Base-by-base conservation (phyloP, 2,797 vertebrate genomes). In the Malurus leucopterus region DNA sequence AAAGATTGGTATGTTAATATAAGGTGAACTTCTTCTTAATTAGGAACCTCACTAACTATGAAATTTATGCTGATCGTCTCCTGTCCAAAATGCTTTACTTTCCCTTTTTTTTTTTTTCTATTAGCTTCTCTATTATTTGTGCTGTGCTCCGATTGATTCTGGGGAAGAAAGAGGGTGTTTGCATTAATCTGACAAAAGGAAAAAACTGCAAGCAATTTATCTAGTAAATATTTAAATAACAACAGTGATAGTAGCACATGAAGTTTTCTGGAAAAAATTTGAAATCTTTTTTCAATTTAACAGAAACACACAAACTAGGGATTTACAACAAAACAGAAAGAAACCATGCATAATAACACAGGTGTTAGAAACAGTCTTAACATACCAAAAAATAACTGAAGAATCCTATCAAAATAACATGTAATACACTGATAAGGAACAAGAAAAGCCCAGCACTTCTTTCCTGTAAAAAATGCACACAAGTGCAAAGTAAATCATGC, bases 401-500 rank as follows among this genome's bases (percentile, higher is more conserved):
- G 58, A 92, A 93, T 63, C 10, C 30, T 44, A 46, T 50, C 68
- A 41, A 93, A 91, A 94, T 11, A 74, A 10, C 51, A 58, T 0
- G 0, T 4, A 81, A 59, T 22, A 90, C 68, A 76, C 49, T 88
- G 88, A 75, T 73, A 73, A 43, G 47, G 70, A 89, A 78, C 27
- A 59, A 43, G 64, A 91, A 95, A 88, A 18, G 4, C 11, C n/a
- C 26, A 74, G 58, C 20, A 81, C 22, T 92, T 88, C 63, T 71
- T 67, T 43, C 44, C 38, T 78, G n/a, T 38, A 90, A 86, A 63
- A 95, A 93, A 95, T 15, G 13, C 72, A 74, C 65, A 54, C 15
- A 63, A 96, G 93, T 88, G 77, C 74, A 20, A 90, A 83, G 85
- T 91, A 95, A 94, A 86, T 63, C 88, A 93, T 36, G 71, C 67